A percentile compares a stretch with the other conserved stretches of the same genome.
Evolutionary conservation across 2,888 invertebrate species (phyloP).

Genomic region (Pristionchus maxplancki): DNA sequence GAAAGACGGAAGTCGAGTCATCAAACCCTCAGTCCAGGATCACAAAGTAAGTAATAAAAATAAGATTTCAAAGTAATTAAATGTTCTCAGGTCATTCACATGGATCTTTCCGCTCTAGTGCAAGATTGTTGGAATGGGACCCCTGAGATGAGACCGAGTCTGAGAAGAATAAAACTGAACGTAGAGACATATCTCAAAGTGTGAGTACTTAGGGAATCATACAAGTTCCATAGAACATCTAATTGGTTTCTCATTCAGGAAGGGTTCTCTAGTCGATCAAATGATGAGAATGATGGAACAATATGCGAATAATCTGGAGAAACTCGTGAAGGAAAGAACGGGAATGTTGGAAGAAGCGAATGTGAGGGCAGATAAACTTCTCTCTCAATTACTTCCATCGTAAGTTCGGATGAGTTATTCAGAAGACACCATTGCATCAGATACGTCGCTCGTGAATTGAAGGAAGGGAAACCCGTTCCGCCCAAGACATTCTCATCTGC

Average conservation of each 20-base stretch:
- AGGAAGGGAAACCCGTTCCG: slow-evolving; percentile 74
- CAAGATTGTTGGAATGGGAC: slow-evolving; percentile 69
- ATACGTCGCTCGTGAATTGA: slow-evolving; percentile 74
- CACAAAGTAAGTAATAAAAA: slow-evolving; percentile 60
- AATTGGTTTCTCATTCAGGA: slow-evolving; percentile 59
- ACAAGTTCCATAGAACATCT: too few relatives aligned
- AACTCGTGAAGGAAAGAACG: slow-evolving; percentile 75
- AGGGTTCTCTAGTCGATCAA: slow-evolving; percentile 75
- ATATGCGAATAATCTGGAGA: slow-evolving; percentile 77
- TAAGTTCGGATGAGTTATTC: slow-evolving; percentile 35
- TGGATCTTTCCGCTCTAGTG: slow-evolving; percentile 62
- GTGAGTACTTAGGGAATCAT: too few relatives aligned
- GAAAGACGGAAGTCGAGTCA: slow-evolving; percentile 63
- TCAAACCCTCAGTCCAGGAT: slow-evolving; percentile 71
- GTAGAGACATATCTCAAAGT: slow-evolving; percentile 70
- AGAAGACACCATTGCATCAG: slow-evolving; percentile 37
- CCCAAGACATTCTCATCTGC: slow-evolving; percentile 72
- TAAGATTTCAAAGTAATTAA: background rate
- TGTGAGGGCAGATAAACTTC: slow-evolving; percentile 70
- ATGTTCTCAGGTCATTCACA: slow-evolving; percentile 19
- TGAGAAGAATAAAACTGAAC: slow-evolving; percentile 72
- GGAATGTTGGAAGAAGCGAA: slow-evolving; percentile 77
- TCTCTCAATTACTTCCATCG: slow-evolving; percentile 72
- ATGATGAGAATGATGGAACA: slow-evolving; percentile 74
- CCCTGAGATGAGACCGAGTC: slow-evolving; percentile 68